These are phyloP conservation scores for Drosophila prolongata DNA, from an alignment of 2,888 invertebrate species.

Conservation along the genomic window DNA sequence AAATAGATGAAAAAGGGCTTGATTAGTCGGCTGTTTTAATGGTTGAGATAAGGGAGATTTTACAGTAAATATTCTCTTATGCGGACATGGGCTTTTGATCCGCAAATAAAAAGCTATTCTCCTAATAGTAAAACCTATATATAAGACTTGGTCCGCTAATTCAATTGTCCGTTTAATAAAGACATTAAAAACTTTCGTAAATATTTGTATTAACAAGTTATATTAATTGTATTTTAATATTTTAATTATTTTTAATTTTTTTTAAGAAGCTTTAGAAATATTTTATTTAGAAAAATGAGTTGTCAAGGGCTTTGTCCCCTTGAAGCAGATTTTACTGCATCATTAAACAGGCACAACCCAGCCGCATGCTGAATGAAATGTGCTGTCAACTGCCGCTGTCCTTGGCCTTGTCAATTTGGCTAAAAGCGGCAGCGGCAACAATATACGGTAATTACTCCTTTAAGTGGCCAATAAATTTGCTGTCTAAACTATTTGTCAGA, in stretches of 20 bases:
- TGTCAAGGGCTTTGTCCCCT: neutral
- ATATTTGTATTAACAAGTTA: too few relatives aligned
- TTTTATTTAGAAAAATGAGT: too few relatives aligned
- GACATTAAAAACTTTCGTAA: too few relatives aligned
- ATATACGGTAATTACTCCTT: slow-evolving; percentile 81
- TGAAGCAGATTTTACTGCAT: slow-evolving; percentile 10
- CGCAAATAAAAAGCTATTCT: neutral
- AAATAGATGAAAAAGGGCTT: slow-evolving; percentile 51
- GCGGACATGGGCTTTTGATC: neutral
- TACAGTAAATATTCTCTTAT: neutral
- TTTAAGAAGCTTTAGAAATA: too few relatives aligned
- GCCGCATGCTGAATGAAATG: slow-evolving; percentile 54
- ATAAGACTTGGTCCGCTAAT: neutral
- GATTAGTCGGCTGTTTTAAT: slow-evolving; percentile 42
- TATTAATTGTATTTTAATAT: too few relatives aligned
- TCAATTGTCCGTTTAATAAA: too few relatives aligned
- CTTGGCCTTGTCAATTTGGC: slow-evolving; percentile 73
- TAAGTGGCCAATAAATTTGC: slow-evolving; percentile 84
- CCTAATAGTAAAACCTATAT: neutral
- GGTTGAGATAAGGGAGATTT: neutral
- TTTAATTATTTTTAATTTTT: too few relatives aligned
- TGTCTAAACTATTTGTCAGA: slow-evolving; percentile 84
- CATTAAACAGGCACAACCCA: slow-evolving; percentile 10
- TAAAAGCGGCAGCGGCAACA: slow-evolving; percentile 68
- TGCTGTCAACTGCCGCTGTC: slow-evolving; percentile 62